Percentiles rank a stretch among this genome's conserved stretches.
These are phyloP conservation scores for Cheilosia grossa DNA, from an alignment of 2,888 invertebrate species.

Conservation along the genomic window DNA sequence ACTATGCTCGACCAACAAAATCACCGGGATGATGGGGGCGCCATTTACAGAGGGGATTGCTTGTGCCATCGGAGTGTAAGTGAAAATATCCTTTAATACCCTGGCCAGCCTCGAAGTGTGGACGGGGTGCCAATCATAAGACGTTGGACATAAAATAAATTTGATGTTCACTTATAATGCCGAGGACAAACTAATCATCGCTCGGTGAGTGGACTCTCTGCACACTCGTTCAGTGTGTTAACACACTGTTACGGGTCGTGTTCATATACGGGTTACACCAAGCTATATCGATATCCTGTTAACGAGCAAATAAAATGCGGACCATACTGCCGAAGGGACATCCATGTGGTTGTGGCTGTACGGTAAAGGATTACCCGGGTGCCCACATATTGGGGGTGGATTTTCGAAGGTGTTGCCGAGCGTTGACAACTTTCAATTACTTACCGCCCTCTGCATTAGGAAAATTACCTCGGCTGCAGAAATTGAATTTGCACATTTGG, in stretches of 20 bases:
- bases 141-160: conserved; percentile 65
- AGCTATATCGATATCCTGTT: conserved; percentile 59
- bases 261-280: conserved; percentile 43
- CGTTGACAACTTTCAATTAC: conserved; percentile 2
- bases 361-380: conserved; percentile 4
- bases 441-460: background rate
- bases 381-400: background rate
- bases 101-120: conserved; percentile 64
- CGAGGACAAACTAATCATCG: conserved; percentile 65
- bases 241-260: conserved; percentile 43
- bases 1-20: conserved; percentile 20
- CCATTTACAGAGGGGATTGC: background rate
- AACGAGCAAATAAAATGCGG: conserved; percentile 49
- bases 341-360: background rate
- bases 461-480: background rate
- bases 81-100: conserved; percentile 55
- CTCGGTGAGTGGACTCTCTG: conserved; percentile 44
- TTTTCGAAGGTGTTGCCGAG: background rate
- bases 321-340: conserved; percentile 28
- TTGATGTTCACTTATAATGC: conserved; percentile 62
- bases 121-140: conserved; percentile 50
- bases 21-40: conserved; percentile 11
- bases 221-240: conserved; percentile 19
- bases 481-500: conserved; percentile 30
- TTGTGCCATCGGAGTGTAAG: conserved; percentile 1